Base-by-base conservation (phyloP, 53 echinoderm and acorn worm species). In the Glandiceps talaboti region DNA sequence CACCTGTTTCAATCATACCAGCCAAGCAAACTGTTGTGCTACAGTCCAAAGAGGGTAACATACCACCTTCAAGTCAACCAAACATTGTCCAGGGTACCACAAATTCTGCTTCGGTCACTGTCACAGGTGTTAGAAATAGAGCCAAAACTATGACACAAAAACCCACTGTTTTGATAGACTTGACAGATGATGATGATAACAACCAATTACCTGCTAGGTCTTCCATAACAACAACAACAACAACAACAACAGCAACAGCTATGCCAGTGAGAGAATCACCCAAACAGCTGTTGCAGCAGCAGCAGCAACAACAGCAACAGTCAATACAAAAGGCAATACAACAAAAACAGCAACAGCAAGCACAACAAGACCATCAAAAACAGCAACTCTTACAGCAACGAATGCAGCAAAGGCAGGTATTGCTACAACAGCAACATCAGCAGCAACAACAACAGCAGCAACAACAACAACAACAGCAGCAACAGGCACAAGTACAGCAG, bases 391-490 rank as follows among this genome's bases (percentile, higher is more conserved):
- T 78, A 31, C 75, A 79, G 28, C 82, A 85, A 64, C 85, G 79
- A 28, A 76, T 85, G 0, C 76, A 81, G 77, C 81, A 77, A 32
- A 77, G 79, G 32, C 82, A 79, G 32, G 87, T 45, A 45, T 20
- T 12, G 77, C 81, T 31, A 29, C 83, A 76, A 28, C 85, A 85
- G 27, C 80, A 33, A 26, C 76, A 32, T 28, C 85, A 33, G 79
- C 29, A 74, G 28, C 79, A 32, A 0, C 79, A 79, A 75, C 79
- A 30, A 31, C 79, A 74, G 75, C 79, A 30, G 73, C 85, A 83
- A 77, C 10, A 32, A 31, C 83, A 86, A 30, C 86, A 75, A 30
- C 82, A 85, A 64, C 79, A 79, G 33, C 79, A 73, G 75, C 82
- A 77, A 29, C 78, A 73, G 73, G 73, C 6, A 45, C 64, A 32